Evolutionary conservation across 2,888 invertebrate species (phyloP).

Genomic region (Alloplasta piceator): DNA sequence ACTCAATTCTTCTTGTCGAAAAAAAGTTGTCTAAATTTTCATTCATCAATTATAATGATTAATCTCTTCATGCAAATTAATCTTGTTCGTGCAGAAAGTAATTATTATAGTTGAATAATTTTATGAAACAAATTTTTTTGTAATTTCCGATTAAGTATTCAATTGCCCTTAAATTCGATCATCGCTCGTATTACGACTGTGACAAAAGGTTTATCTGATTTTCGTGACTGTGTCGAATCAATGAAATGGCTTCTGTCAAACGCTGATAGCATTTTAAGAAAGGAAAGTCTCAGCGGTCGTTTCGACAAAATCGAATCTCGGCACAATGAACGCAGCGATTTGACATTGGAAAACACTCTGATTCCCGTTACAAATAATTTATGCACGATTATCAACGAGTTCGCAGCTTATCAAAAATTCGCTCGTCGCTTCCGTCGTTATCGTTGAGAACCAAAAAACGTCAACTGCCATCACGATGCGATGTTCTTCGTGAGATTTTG

Average conservation of each 20-base stretch:
- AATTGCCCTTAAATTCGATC: too few relatives aligned
- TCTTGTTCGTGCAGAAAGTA: too few relatives aligned
- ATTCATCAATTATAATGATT: too few relatives aligned
- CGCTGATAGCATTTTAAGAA: slow-evolving; percentile 38
- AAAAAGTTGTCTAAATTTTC: too few relatives aligned
- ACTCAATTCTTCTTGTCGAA: too few relatives aligned
- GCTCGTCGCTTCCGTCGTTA: slow-evolving; percentile 3
- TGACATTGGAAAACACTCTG: background rate
- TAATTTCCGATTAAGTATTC: too few relatives aligned
- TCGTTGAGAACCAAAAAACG: slow-evolving; percentile 12
- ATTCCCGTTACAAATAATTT: slow-evolving; percentile 14
- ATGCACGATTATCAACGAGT: slow-evolving; percentile 5
- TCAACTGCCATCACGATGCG: background rate
- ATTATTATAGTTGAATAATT: too few relatives aligned
- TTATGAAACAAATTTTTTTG: too few relatives aligned
- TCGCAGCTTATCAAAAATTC: slow-evolving; percentile 2
- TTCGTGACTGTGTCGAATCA: background rate
- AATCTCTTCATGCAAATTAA: too few relatives aligned
- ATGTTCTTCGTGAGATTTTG: background rate
- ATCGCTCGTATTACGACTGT: background rate
- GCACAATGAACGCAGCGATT: background rate
- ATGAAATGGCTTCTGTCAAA: slow-evolving; percentile 38
- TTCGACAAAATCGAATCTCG: slow-evolving; percentile 9
- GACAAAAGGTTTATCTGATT: background rate
- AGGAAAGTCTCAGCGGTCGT: background rate